Percentiles rank a stretch among this genome's conserved stretches.
Conservation (phyloP, 2,888 invertebrate genomes). For the Leptarthrus brevirostris region DNA sequence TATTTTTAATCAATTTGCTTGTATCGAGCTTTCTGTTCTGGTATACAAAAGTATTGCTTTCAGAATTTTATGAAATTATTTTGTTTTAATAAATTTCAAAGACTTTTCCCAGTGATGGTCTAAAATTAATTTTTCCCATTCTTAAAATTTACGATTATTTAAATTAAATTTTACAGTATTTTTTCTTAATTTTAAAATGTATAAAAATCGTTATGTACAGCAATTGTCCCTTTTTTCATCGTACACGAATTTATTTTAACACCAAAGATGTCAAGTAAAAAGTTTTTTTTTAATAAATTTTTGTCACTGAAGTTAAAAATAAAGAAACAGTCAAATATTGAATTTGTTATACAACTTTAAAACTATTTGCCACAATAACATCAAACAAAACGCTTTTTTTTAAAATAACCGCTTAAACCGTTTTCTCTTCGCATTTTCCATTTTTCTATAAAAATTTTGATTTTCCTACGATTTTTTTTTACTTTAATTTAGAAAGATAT, state of each 20-base stretch:
- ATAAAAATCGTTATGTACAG: slow-evolving; percentile 41
- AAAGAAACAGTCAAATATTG: slow-evolving; percentile 14
- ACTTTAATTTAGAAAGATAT: slow-evolving; percentile 44
- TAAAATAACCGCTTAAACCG: slow-evolving; percentile 26
- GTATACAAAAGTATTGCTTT: slow-evolving; percentile 50
- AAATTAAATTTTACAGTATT: slow-evolving; percentile 23
- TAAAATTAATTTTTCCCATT: slow-evolving; percentile 22
- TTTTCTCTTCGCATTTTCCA: slow-evolving; percentile 15
- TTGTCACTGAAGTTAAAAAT: slow-evolving; percentile 4
- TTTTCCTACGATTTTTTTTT: slow-evolving; percentile 46
- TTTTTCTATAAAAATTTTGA: slow-evolving; percentile 45
- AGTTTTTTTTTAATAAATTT: slow-evolving; percentile 20
- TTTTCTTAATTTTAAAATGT: slow-evolving; percentile 42
- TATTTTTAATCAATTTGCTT: slow-evolving; percentile 22
- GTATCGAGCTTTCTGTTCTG: not conserved
- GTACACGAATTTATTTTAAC: slow-evolving; percentile 13
- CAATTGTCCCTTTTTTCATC: slow-evolving; percentile 28
- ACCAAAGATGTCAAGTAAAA: slow-evolving; percentile 17
- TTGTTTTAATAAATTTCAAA: slow-evolving; percentile 40
- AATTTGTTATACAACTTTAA: slow-evolving; percentile 27
- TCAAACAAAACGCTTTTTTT: slow-evolving; percentile 6
- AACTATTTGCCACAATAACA: slow-evolving; percentile 41
- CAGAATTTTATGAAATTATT: slow-evolving; percentile 52
- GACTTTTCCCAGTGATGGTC: slow-evolving; percentile 11
- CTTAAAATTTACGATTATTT: slow-evolving; percentile 31